Evolutionary conservation across 1,140 invertebrate species (phyloP), one percentile per base, ranked within the genome.

Genomic region (Chelonus insularis): DNA sequence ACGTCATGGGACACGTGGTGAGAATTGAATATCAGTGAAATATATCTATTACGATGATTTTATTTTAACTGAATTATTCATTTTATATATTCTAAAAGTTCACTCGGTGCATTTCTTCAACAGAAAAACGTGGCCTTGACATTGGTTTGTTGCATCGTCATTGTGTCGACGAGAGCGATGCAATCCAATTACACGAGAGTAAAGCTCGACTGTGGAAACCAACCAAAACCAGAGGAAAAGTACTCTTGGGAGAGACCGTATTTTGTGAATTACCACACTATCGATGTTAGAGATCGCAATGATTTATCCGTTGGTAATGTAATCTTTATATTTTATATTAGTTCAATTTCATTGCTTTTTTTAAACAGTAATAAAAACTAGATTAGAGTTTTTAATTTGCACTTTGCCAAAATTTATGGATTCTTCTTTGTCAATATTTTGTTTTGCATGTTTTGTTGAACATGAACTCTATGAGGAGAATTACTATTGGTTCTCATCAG

Each of bases 221-320:
- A 47, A 18, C 12, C 14, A 2, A 43, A 54, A 45, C 34, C 51
- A 6, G 41, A 60, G 18, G 55, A 63, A 14, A 39, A 57, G 29
- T 65, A 61, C 32, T 21, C 45, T 1, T 63, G 39, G 29, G 41
- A 52, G 23, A 56, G 14, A 20, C 52, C 52, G n/a, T 16, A 37
- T n/a, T 60, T 66, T 34, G 43, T 60, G 21, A 7, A 23, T 11
- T 66, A 66, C 37, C 64, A 47, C 3, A 66, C 64, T 8, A 62
- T 66, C 11, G 60, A 63, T 63, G 45, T 50, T 2, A 55, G 36
- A 9, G 64, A 62, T 39, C 8, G 60, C 6, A 58, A 60, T 0
- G 57, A 66, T 54, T 60, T 60, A 7, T 47, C 47, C 18, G 45
- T 60, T 57, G 64, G 64, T 66, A 57, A 60, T 51, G n/a, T 18